Base-by-base conservation (phyloP, 1,140 invertebrate species). In the Manduca sexta region DNA sequence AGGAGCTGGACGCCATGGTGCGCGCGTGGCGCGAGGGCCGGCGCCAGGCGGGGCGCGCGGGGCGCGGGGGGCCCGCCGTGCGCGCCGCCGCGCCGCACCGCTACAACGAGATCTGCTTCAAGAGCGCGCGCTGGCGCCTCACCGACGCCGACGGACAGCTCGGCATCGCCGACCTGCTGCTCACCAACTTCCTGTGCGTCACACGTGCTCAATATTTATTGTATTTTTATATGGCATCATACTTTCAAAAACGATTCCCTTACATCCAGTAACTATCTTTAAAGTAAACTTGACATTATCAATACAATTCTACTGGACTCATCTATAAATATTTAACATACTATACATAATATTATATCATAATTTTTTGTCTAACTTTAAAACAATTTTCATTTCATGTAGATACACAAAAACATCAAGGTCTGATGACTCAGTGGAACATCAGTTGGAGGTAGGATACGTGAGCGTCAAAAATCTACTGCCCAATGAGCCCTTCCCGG, bases 111-210 rank as follows among this genome's bases (percentile, higher is more conserved):
- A 98, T 99, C 59, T 99, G 96, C 79, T 99, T 99, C 76, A 98
- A 98, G 83, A 95, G 97, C 78, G 98, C 98, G n/a, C 94, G 97
- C 58, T 99, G 98, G 98, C 85, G 97, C 44, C 89, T 99, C 16
- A 99, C 98, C 0, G 97, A 99, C 83, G 93, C 94, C 4, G 98
- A 99, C 88, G 98, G 98, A 0, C 97, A 98, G 79, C 91, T 99
- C 39, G 97, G 97, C 39, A 97, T 99, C 57, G 94, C 97, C 2
- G 97, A 99, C 88, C 88, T 99, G 31, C 92, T 97, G 14, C 90
- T 99, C 0, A 95, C 95, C 43, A 99, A 99, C 80, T 99, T 99
- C 83, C 87, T 99, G 87, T 96, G 79, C 88, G 89, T 68, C 12
- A 12, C 2, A 0, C 33, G 3, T 4, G 11, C 33, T 5, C 21